A percentile compares a stretch with the other conserved stretches of the same genome.
Evolutionary conservation across 2,797 vertebrate genomes (phyloP).

Genomic region (Hylomyscus alleni): DNA sequence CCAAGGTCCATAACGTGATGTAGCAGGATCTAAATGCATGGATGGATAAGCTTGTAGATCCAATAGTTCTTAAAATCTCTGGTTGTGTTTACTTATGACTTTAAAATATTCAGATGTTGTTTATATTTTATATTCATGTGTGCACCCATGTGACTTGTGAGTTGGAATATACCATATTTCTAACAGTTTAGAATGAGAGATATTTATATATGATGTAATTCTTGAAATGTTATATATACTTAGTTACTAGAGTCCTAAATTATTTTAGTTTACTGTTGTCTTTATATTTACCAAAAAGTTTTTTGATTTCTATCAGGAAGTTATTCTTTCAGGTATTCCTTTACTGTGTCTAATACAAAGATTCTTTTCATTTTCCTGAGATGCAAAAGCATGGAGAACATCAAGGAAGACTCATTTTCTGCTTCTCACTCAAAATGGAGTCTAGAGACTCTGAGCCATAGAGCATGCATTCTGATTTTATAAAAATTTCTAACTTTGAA

Average conservation of each 20-base stretch:
- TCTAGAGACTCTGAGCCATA: not conserved
- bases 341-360: conserved; percentile 20
- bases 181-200: not conserved
- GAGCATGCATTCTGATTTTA: not conserved
- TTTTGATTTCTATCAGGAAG: conserved; percentile 39
- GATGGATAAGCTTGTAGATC: not conserved
- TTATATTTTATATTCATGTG: not conserved
- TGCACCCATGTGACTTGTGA: not conserved
- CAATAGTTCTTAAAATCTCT: not conserved
- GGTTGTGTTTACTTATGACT: not conserved
- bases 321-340: not conserved
- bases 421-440: not conserved
- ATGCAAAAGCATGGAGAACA: not conserved
- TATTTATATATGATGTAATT: not conserved
- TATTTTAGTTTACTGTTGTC: conserved; percentile 33
- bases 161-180: not conserved
- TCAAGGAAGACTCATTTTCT: not conserved
- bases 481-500: not conserved
- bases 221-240: not conserved
- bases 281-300: conserved; percentile 30
- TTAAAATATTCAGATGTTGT: not conserved
- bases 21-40: not conserved
- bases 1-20: no score
- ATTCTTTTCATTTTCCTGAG: conserved; percentile 32
- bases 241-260: not conserved